Percentiles rank a stretch among this genome's conserved stretches.
These are phyloP conservation scores for Margaritifera margaritifera DNA, from an alignment of 2,888 invertebrate genomes.

Conservation along the genomic window DNA sequence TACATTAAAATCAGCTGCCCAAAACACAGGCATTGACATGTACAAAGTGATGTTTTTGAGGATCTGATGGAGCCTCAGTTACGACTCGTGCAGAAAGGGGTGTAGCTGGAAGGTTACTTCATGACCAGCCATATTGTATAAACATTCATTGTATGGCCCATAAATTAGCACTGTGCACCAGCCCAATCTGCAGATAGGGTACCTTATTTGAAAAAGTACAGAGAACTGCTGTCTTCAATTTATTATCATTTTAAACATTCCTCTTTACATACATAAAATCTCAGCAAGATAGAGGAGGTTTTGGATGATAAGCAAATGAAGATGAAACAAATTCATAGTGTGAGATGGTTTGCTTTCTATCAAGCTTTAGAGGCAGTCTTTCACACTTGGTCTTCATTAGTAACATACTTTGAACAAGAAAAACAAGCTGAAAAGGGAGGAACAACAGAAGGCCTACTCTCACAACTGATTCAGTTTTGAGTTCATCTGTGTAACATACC, in stretches of 20 bases:
- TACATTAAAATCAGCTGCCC: constrained; percentile 6
- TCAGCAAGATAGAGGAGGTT: constrained; percentile 3
- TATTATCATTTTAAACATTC: constrained; percentile 19
- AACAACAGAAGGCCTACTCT: no score
- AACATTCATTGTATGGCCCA: no score
- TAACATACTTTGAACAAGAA: no score
- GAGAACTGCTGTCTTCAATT: constrained; percentile 8
- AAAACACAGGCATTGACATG: constrained; percentile 9
- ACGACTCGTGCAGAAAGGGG: constrained; percentile 13
- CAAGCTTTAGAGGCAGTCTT: constrained; percentile 8
- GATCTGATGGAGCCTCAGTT: constrained; percentile 5
- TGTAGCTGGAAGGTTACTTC: constrained; percentile 6
- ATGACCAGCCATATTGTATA: constrained; percentile 9
- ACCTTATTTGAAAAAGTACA: constrained; percentile 10
- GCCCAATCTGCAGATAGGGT: constrained; percentile 14
- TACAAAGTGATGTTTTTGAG: constrained; percentile 7
- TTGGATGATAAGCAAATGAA: constrained; percentile 10
- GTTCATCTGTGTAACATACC: not conserved
- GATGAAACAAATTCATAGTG: constrained; percentile 12
- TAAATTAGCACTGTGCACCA: constrained; percentile 11
- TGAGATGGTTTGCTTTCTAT: constrained; percentile 16
- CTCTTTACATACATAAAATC: constrained; percentile 9
- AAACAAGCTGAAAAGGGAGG: constrained; percentile 12
- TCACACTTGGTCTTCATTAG: constrained; percentile 15
- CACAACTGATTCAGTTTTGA: constrained; percentile 9